These are phyloP conservation scores for Poeciliopsis prolifica DNA, from an alignment of 2,113 vertebrate genomes.

Conservation along the genomic window DNA sequence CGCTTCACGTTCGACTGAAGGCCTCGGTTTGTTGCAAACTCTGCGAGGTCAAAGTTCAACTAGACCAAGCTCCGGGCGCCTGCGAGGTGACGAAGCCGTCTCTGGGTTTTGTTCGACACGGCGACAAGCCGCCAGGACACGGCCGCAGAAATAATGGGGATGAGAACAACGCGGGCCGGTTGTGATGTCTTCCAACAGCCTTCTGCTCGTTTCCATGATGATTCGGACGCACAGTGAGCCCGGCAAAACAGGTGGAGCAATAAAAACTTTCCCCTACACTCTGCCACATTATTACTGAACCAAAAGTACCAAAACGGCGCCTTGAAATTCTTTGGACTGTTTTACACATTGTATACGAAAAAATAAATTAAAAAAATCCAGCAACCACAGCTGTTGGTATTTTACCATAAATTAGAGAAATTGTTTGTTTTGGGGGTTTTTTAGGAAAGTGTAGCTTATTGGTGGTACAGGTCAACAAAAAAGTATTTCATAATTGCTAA, in stretches of 20 bases:
- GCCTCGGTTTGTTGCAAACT: background rate
- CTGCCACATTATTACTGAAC: too few relatives aligned
- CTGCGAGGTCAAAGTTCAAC: slow-evolving; percentile 6
- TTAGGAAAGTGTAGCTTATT: background rate
- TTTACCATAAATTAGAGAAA: too few relatives aligned
- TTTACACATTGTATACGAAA: background rate
- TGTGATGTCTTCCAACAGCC: background rate
- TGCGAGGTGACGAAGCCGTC: background rate
- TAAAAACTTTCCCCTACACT: too few relatives aligned
- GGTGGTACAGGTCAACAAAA: background rate
- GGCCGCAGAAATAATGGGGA: background rate
- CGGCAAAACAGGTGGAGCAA: background rate
- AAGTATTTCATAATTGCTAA: background rate
- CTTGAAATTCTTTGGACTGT: background rate
- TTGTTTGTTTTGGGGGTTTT: too few relatives aligned
- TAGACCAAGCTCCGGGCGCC: background rate
- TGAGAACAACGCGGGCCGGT: background rate
- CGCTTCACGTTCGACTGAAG: background rate
- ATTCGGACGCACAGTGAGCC: background rate
- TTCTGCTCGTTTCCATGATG: background rate
- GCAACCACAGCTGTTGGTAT: too few relatives aligned
- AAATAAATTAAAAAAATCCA: too few relatives aligned
- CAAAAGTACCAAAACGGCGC: too few relatives aligned
- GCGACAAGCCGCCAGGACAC: background rate
- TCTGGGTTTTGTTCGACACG: background rate